phyloP scores from a whole-genome alignment of 1,140 invertebrate genomes.

The Glomeris maerens region DNA sequence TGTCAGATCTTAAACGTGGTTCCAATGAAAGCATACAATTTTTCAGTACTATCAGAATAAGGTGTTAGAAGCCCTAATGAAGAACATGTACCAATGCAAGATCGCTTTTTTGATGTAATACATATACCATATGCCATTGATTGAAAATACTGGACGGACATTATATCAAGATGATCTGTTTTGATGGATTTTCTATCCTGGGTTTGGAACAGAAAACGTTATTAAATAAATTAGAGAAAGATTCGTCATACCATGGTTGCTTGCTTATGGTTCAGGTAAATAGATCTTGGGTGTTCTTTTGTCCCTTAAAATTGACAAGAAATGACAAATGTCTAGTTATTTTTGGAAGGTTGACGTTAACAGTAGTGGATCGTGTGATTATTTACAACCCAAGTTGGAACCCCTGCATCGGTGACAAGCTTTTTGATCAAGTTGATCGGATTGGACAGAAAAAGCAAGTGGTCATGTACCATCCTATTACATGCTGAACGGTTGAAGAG shows the following conservation, averaged over 20 bases:
- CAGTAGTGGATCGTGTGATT: conserved; percentile 35
- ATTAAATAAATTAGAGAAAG: conserved; percentile 30
- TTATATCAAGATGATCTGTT: conserved; percentile 28
- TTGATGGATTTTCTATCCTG: conserved; percentile 33
- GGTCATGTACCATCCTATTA: conserved; percentile 35
- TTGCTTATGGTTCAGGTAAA: conserved; percentile 33
- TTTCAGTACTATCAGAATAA: no score
- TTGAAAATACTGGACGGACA: conserved; percentile 12
- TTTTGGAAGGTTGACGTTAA: conserved; percentile 31
- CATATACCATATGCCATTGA: not conserved
- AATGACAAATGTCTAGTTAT: no score
- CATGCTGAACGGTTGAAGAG: conserved; percentile 38
- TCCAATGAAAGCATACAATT: no score
- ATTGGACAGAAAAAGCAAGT: conserved; percentile 38
- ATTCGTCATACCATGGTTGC: conserved; percentile 27
- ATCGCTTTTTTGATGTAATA: no score
- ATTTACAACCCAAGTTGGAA: conserved; percentile 41
- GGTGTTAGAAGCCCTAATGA: no score
- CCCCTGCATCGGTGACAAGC: conserved; percentile 38
- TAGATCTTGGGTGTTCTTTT: no score
- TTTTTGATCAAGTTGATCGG: conserved; percentile 35
- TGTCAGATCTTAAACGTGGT: no score
- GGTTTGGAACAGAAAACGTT: conserved; percentile 28
- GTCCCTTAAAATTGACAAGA: no score
- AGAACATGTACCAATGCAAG: no score